Evolutionary conservation across 2,888 invertebrate species (phyloP).

Genomic region (Thecocarcelia acutangulata): DNA sequence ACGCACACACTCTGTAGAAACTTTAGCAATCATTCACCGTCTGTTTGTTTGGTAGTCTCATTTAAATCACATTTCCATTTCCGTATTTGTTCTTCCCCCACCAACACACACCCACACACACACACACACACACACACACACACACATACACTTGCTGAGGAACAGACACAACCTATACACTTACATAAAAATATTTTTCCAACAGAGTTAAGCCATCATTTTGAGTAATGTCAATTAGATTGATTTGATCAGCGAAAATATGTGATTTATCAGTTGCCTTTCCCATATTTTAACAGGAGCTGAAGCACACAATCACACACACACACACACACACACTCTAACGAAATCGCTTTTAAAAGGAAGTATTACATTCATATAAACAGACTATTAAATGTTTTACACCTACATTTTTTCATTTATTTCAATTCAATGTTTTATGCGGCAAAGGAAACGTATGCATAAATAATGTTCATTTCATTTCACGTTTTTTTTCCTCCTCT

Average conservation of each 20-base stretch:
- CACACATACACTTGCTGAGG: conserved; percentile 2
- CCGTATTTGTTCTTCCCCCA: conserved; percentile 32
- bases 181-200: conserved; percentile 71
- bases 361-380: conserved; percentile 56
- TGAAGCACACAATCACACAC: not conserved
- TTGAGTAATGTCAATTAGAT: conserved; percentile 82
- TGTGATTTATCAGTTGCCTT: conserved; percentile 79
- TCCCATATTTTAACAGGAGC: conserved; percentile 5
- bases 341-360: conserved; percentile 28
- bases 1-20: conserved; percentile 50
- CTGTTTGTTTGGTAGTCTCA: conserved; percentile 69
- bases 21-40: conserved; percentile 68
- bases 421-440: conserved; percentile 47
- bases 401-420: conserved; percentile 61
- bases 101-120: not conserved
- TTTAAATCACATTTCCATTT: conserved; percentile 69
- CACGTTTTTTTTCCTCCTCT: not conserved
- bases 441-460: conserved; percentile 63
- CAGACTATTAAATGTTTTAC: conserved; percentile 69
- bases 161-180: not conserved
- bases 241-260: conserved; percentile 81
- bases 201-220: conserved; percentile 76
- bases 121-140: not conserved
- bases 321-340: not conserved
- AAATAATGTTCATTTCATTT: conserved; percentile 64